Percentiles rank a stretch among this genome's conserved stretches.
phyloP scores from a whole-genome alignment of 2,888 invertebrate genomes.

The Furcula furcula region DNA sequence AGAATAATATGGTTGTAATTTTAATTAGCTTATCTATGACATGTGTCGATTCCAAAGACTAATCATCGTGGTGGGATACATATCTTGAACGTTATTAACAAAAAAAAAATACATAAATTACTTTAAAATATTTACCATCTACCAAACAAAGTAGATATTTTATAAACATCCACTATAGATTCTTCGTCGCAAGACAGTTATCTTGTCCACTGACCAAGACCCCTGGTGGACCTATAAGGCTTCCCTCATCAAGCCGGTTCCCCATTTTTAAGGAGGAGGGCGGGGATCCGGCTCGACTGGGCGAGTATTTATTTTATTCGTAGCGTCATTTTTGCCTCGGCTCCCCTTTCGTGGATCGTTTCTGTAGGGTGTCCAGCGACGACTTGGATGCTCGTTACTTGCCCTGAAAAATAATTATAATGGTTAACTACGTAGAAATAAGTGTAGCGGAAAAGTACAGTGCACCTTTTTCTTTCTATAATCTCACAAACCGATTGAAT shows the following conservation, averaged over 20 bases:
- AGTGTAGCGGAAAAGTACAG: too few relatives aligned
- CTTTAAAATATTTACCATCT: not conserved
- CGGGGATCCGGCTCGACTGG: constrained; percentile 40
- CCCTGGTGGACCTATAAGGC: constrained; percentile 13
- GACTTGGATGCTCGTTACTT: constrained; percentile 45
- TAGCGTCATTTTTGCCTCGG: constrained; percentile 70
- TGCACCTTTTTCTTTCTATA: too few relatives aligned
- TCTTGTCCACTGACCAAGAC: constrained; percentile 22
- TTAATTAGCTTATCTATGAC: too few relatives aligned
- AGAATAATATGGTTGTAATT: too few relatives aligned
- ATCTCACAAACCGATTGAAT: too few relatives aligned
- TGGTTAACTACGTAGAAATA: too few relatives aligned
- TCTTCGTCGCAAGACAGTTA: constrained; percentile 9
- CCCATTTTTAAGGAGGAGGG: constrained; percentile 9
- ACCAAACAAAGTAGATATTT: not conserved
- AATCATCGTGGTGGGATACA: too few relatives aligned
- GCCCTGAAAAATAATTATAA: constrained; percentile 45
- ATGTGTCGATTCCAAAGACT: too few relatives aligned
- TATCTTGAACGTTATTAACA: too few relatives aligned
- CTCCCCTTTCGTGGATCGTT: constrained; percentile 59
- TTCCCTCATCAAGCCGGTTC: constrained; percentile 19
- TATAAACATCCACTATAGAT: constrained; percentile 23
- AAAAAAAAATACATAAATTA: too few relatives aligned
- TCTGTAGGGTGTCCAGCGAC: constrained; percentile 62
- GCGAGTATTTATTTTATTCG: constrained; percentile 66